Base-by-base conservation (phyloP, 1,140 invertebrate genomes). In the Macrosteles quadrilineatus region DNA sequence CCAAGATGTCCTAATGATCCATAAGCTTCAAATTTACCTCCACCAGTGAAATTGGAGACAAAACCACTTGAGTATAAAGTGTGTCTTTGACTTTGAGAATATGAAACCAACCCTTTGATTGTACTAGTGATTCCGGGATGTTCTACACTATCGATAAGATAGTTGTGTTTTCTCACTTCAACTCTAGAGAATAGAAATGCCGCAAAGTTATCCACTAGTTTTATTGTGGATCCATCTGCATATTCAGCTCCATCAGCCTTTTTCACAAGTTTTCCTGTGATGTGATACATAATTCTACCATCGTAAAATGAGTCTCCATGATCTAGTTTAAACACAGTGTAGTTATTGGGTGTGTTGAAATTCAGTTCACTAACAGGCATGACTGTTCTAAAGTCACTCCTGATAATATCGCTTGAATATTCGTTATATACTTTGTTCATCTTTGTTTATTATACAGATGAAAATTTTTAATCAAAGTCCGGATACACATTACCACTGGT, bases 21-120 rank as follows among this genome's bases (percentile, higher is more conserved):
- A 17, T 21, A 23, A 17, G 30, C 21, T 62, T 62, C 57, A 29
- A 62, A 62, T 62, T 62, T 62, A 21, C 57, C 57, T 21, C 36
- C 36, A 11, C 57, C 21, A 23, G 19, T 29, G 30, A 62, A 62
- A 21, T 21, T 62, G 27, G 57, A 62, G n/a, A 29, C 3, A 14
- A 62, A 62, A 21, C 57, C 57, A n/a, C n/a, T 23, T 21, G 27
- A n/a, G 1, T 1, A 29, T 14, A 27, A 62, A 21, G 17, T 43
- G 17, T 11, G 9, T 43, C 17, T 43, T 43, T 43, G 9, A 11
- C 17, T 9, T 11, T 9, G 9, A 43, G 36, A 9, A 43, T 43
- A 43, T 43, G 36, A 11, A 9, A 43, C 9, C 17, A 43, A 43
- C 17, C 30, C 57, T 30, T 62, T 62, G 4, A 62, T 25, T n/a